Evolutionary conservation across 1,140 invertebrate genomes (phyloP), one percentile per base, ranked within the genome.

Genomic region (Saccostrea glomerata): DNA sequence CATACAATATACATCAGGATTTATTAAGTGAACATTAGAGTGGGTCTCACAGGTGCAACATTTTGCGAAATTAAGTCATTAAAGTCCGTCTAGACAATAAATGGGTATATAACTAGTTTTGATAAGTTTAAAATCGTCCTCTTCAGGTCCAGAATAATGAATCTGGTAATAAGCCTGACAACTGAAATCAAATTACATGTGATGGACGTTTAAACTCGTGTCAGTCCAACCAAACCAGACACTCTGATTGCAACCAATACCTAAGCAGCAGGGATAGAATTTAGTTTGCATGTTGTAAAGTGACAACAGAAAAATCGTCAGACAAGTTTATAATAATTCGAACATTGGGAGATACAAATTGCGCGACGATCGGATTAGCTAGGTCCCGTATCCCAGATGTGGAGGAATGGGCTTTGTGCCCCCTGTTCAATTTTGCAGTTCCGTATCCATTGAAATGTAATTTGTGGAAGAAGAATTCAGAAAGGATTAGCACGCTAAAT

Each of bases 391-490:
- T 77, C 70, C 70, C 70, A 17, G 70, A 15, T 77, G 25, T 12
- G 11, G 13, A 77, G 70, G 70, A 36, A 77, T 77, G 70, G 11
- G 11, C 70, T 36, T 30, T 77, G 23, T 17, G 25, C 13, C 25
- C 25, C 11, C 0, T 30, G 70, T 25, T 15, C 25, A 77, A 17
- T 25, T 25, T 15, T 36, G 30, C 25, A 77, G 70, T 36, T 77
- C 70, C 70, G 25, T 77, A 36, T 77, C 23, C 70, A 77, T 77
- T 77, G 70, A 77, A 77, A 77, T 77, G 30, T 25, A 77, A 77
- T 77, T 77, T 77, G 70, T 77, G 70, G 15, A 36, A 25, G 70
- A 17, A 77, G 58, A 77, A 77, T 77, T 25, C 70, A 3, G 11
- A 15, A 36, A 77, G 70, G 70, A 36, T 77, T 77, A 77, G 25